These are phyloP conservation scores for Zalophus californianus DNA, from an alignment of 2,797 vertebrate genomes.

Conservation along the genomic window DNA sequence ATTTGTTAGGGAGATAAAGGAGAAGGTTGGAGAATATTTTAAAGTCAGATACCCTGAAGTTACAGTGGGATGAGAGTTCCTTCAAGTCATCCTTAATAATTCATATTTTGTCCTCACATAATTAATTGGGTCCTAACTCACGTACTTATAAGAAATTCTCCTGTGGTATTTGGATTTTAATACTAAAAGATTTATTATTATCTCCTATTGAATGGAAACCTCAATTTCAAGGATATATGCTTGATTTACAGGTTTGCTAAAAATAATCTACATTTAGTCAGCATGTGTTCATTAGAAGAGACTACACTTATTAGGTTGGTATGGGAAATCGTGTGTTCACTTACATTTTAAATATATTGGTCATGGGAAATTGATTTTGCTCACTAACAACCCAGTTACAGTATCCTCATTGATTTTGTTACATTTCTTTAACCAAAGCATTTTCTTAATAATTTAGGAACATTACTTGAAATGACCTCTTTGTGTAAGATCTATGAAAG, in stretches of 20 bases:
- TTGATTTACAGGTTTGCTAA: not conserved
- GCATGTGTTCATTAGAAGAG: not conserved
- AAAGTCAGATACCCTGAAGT: not conserved
- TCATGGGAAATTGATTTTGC: not conserved
- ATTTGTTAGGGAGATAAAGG: not conserved
- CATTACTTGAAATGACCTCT: not conserved
- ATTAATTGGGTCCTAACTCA: not conserved
- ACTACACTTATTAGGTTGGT: not conserved
- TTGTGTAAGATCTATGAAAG: not conserved
- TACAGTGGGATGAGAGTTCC: not conserved
- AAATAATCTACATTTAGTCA: not conserved
- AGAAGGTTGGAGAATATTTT: not conserved
- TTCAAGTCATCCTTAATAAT: not conserved
- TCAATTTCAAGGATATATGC: not conserved
- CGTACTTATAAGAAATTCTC: conserved; percentile 3
- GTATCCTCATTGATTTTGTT: not conserved
- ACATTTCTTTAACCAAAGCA: not conserved
- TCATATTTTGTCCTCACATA: not conserved
- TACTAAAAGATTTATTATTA: not conserved
- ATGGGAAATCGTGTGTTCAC: not conserved
- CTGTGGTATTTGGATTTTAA: conserved; percentile 7
- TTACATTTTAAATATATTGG: not conserved
- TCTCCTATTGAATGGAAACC: not conserved
- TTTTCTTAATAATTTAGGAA: conserved; percentile 39
- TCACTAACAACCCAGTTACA: not conserved